Evolutionary conservation across 2,113 vertebrate genomes (phyloP), one percentile per base, ranked within the genome.

Genomic region (Thunnus thynnus): DNA sequence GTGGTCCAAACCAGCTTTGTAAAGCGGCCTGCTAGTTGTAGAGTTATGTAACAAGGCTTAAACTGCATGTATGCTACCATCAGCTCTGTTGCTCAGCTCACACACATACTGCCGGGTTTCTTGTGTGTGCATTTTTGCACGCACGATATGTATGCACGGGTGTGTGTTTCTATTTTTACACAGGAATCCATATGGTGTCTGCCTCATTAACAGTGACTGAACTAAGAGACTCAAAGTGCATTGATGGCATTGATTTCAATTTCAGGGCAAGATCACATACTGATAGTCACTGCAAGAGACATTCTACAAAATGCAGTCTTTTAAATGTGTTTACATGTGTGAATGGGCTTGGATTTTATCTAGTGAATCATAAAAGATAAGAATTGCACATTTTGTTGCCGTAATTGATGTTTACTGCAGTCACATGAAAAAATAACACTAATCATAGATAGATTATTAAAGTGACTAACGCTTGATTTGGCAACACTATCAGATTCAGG

Each of bases 1-100:
- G 68, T 48, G 63, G 63, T 82, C 55, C 66, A 84, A 54, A 69
- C 48, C 50, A 20, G 48, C 36, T 41, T 72, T 52, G 70, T 79
- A 69, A 63, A 74, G 64, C 46, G 20, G 48, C 80, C 69, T 85
- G 71, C 48, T 73, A 61, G 82, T 88, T 84, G 85, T 85, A 80
- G 76, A 88, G 78, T 92, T 90, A 92, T 71, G 78, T 87, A 93
- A 92, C 76, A 44, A 66, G 78, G 80, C 71, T 91, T 82, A 76
- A 77, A 80, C 48, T 76, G 83, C 70, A 84, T 78, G 84, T 79
- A 55, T 84, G 85, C 78, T 82, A 47, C 74, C 77, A 84, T 79
- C 78, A 86, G 78, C 71, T 73, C 74, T 74, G 77, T 60, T 71
- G 63, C 83, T 64, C 25, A 27, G 36, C 60, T 64, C 52, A 47